Evolutionary conservation across 2,113 vertebrate species (phyloP).

Genomic region (Scolopax mira): DNA sequence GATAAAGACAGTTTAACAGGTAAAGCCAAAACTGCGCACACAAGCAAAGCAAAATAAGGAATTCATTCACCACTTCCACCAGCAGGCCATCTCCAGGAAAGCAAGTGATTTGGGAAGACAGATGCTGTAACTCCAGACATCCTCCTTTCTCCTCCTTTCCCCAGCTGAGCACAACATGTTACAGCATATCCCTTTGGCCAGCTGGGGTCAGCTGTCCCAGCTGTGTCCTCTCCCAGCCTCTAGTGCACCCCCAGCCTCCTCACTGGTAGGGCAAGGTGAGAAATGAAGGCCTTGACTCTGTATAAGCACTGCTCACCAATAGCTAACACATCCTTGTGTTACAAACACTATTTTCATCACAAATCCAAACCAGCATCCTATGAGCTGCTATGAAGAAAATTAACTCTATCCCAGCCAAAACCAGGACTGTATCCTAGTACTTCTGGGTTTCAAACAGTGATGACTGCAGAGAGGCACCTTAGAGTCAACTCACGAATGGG

Average conservation of each 20-base stretch:
- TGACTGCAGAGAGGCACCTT: background rate
- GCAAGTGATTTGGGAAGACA: background rate
- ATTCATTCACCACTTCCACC: accelerated
- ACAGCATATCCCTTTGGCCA: background rate
- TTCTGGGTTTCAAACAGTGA: background rate
- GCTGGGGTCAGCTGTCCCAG: background rate
- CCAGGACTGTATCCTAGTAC: background rate
- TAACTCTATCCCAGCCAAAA: background rate
- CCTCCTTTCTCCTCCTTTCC: background rate
- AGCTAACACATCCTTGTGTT: background rate
- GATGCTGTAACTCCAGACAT: accelerated
- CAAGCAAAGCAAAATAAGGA: background rate
- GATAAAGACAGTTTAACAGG: background rate
- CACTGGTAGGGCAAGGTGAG: accelerated
- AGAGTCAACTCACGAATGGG: accelerated
- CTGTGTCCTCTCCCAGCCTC: background rate
- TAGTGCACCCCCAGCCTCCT: background rate
- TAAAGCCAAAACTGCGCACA: background rate
- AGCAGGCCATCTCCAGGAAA: background rate
- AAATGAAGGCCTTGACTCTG: background rate
- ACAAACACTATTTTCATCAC: background rate
- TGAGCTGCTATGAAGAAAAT: background rate
- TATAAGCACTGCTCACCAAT: background rate
- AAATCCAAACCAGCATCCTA: background rate
- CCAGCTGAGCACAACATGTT: background rate